A percentile compares a stretch with the other conserved stretches of the same genome.
phyloP scores from a whole-genome alignment of 2,113 vertebrate species.

The Lophotis ruficrista region DNA sequence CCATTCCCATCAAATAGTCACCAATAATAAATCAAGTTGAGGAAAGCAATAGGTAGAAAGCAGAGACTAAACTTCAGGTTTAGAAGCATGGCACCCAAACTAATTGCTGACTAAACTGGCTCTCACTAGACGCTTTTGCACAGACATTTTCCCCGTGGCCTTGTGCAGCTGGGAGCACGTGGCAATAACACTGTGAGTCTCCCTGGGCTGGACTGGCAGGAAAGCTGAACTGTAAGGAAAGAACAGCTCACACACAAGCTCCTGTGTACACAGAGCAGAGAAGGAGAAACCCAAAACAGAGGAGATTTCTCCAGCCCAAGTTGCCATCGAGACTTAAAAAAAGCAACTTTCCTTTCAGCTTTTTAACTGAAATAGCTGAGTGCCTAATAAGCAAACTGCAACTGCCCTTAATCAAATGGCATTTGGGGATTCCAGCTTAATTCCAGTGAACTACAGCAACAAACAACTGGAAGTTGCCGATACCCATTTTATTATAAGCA shows the following conservation, averaged over 20 bases:
- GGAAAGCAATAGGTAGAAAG: neutral
- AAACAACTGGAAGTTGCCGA: neutral
- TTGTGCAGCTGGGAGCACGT: neutral
- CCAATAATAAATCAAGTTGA: neutral
- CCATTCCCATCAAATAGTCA: neutral
- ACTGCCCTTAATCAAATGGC: neutral
- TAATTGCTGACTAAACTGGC: no score
- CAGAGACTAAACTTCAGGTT: neutral
- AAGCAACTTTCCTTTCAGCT: neutral
- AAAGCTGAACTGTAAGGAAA: neutral
- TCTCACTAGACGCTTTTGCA: neutral
- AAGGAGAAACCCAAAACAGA: neutral
- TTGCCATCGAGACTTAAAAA: neutral
- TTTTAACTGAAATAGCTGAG: neutral
- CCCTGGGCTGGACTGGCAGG: neutral
- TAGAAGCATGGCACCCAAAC: neutral
- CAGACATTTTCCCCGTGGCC: neutral
- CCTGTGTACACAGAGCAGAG: neutral
- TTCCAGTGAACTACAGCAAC: neutral
- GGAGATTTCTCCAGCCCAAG: neutral
- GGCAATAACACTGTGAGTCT: neutral
- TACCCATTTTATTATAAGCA: neutral
- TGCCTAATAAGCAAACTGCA: neutral
- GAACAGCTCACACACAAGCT: neutral
- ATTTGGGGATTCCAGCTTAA: conserved; percentile 26